These are phyloP conservation scores for Heliconius melpomene DNA, from an alignment of 1,140 invertebrate species.

Conservation along the genomic window DNA sequence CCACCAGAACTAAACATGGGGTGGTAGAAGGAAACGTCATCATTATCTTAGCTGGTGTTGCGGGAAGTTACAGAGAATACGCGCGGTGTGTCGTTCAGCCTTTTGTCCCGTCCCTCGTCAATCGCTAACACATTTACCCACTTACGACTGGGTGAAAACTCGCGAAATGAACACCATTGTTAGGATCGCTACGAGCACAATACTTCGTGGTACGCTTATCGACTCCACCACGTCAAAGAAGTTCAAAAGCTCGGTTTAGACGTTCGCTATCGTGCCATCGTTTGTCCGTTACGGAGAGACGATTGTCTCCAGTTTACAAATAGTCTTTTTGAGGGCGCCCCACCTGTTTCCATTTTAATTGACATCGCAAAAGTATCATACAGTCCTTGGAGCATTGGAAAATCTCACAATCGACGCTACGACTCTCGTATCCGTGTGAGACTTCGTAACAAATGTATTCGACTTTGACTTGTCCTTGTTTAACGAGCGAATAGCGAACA, in stretches of 20 bases:
- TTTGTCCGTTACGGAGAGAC: slow-evolving; percentile 68
- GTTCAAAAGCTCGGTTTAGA: slow-evolving; percentile 77
- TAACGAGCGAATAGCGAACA: slow-evolving; percentile 34
- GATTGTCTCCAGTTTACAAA: slow-evolving; percentile 71
- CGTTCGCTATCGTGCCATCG: slow-evolving; percentile 63
- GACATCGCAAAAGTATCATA: slow-evolving; percentile 54
- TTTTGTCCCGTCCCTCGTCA: slow-evolving; percentile 69
- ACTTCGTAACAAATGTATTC: slow-evolving; percentile 47
- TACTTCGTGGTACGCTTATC: slow-evolving; percentile 65
- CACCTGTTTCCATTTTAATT: slow-evolving; percentile 69
- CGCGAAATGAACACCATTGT: slow-evolving; percentile 74
- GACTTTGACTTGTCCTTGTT: slow-evolving; percentile 55
- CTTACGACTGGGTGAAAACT: slow-evolving; percentile 77
- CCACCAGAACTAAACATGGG: slow-evolving; percentile 32
- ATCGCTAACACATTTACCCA: slow-evolving; percentile 81
- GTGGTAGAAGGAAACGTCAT: slow-evolving; percentile 59
- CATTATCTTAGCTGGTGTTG: slow-evolving; percentile 69
- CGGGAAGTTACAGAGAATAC: slow-evolving; percentile 58
- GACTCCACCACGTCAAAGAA: slow-evolving; percentile 71
- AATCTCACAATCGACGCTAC: slow-evolving; percentile 45
- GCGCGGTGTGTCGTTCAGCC: slow-evolving; percentile 51
- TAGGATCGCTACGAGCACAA: slow-evolving; percentile 53
- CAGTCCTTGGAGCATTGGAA: slow-evolving; percentile 34
- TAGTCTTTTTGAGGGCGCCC: slow-evolving; percentile 61
- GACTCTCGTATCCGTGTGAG: slow-evolving; percentile 34